Evolutionary conservation across 2,113 vertebrate species (phyloP).

Genomic region (Takifugu bimaculatus): DNA sequence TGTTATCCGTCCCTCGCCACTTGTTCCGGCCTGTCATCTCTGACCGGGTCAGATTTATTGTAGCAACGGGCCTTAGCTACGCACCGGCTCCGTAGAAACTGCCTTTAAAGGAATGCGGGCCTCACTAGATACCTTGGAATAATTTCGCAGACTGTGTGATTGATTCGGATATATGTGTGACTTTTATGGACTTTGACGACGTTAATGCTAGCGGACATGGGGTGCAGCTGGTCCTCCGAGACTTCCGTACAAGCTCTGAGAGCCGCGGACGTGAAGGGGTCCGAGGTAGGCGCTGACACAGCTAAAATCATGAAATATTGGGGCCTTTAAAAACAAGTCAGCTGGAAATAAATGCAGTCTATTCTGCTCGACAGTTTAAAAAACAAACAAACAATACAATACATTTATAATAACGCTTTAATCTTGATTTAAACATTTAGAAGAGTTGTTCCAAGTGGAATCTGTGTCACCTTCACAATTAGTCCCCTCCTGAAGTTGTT

Average conservation of each 20-base stretch:
- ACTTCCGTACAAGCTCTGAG: slow-evolving; percentile 53
- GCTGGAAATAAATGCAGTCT: not conserved
- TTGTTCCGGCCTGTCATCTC: slow-evolving; percentile 27
- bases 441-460: too few relatives aligned
- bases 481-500: too few relatives aligned
- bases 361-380: too few relatives aligned
- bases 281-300: slow-evolving; percentile 52
- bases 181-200: slow-evolving; percentile 1
- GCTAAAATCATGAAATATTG: too few relatives aligned
- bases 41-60: slow-evolving; percentile 71
- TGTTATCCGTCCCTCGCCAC: slow-evolving; percentile 8
- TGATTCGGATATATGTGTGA: slow-evolving; percentile 1
- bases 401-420: too few relatives aligned
- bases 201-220: slow-evolving; percentile 56
- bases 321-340: too few relatives aligned
- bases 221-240: slow-evolving; percentile 63
- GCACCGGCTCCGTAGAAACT: slow-evolving; percentile 51
- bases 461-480: too few relatives aligned
- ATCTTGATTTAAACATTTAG: too few relatives aligned
- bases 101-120: slow-evolving; percentile 61
- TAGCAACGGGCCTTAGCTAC: slow-evolving; percentile 76
- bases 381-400: too few relatives aligned
- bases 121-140: not conserved
- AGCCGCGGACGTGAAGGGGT: slow-evolving; percentile 20
- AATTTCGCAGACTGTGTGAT: not conserved